phyloP scores from a whole-genome alignment of 2,113 vertebrate genomes.

The Centropristis striata region DNA sequence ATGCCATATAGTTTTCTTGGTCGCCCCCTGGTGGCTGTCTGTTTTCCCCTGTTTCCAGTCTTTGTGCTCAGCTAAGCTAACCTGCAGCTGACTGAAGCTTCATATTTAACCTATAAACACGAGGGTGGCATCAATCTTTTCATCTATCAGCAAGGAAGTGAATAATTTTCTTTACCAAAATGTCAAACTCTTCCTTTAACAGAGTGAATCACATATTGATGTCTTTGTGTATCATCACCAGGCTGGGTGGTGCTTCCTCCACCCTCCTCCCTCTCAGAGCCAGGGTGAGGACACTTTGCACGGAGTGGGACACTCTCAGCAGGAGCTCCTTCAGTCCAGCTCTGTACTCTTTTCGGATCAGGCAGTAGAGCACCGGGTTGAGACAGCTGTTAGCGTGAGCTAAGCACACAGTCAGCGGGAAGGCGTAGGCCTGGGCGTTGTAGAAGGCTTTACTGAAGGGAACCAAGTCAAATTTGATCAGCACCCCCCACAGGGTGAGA shows the following conservation, averaged over 20 bases:
- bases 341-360: slow-evolving; percentile 85
- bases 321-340: slow-evolving; percentile 82
- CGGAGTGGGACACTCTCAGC: slow-evolving; percentile 73
- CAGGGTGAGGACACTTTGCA: slow-evolving; percentile 62
- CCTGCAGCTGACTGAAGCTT: neutral
- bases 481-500: slow-evolving; percentile 86
- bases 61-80: neutral
- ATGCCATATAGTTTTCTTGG: no score
- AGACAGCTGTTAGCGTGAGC: slow-evolving; percentile 89
- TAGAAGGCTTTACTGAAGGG: slow-evolving; percentile 88
- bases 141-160: neutral
- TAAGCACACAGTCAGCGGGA: slow-evolving; percentile 86
- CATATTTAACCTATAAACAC: neutral
- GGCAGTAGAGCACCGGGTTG: slow-evolving; percentile 89
- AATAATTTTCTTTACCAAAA: neutral
- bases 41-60: neutral
- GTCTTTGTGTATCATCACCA: slow-evolving; percentile 74
- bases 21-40: no score
- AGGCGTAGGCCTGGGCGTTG: slow-evolving; percentile 86
- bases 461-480: slow-evolving; percentile 87
- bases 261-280: slow-evolving; percentile 73
- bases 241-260: slow-evolving; percentile 70
- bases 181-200: neutral
- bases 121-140: neutral
- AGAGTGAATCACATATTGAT: slow-evolving; percentile 59